phyloP scores from a whole-genome alignment of 2,113 vertebrate species.

The Psettodes erumei region DNA sequence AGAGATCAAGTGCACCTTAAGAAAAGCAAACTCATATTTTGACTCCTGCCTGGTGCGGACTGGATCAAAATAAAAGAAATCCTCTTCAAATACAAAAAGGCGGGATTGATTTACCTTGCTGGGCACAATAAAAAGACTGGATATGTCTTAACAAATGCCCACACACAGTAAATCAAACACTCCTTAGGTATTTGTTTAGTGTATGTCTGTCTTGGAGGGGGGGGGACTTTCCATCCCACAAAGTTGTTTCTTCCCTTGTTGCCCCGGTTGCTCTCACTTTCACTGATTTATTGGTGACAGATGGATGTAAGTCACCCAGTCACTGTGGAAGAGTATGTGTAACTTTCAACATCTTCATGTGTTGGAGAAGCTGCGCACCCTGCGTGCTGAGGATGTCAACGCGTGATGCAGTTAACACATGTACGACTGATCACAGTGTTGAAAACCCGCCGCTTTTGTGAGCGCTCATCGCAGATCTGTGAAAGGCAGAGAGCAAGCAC shows the following conservation, averaged over 20 bases:
- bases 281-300: conserved; percentile 42
- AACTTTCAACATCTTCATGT: conserved; percentile 48
- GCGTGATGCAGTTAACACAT: conserved; percentile 26
- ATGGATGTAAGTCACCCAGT: conserved; percentile 38
- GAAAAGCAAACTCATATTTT: conserved; percentile 71
- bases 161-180: conserved; percentile 67
- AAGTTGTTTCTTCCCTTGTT: conserved; percentile 63
- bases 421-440: conserved; percentile 38
- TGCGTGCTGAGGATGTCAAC: conserved; percentile 8
- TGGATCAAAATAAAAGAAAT: conserved; percentile 77
- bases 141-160: conserved; percentile 30
- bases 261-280: conserved; percentile 37
- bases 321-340: conserved; percentile 34
- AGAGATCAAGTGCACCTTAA: conserved; percentile 75
- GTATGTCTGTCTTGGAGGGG: conserved; percentile 68
- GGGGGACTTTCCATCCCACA: conserved; percentile 65
- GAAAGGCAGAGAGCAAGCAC: conserved; percentile 33
- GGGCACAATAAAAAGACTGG: conserved; percentile 35
- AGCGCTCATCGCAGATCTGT: conserved; percentile 45
- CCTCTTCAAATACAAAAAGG: conserved; percentile 76
- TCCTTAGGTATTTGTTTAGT: conserved; percentile 75
- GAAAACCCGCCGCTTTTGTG: conserved; percentile 26
- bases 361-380: conserved; percentile 9
- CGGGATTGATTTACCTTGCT: conserved; percentile 71
- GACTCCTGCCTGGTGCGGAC: conserved; percentile 74